phyloP scores from a whole-genome alignment of 2,797 vertebrate genomes.

The Sciurus carolinensis region DNA sequence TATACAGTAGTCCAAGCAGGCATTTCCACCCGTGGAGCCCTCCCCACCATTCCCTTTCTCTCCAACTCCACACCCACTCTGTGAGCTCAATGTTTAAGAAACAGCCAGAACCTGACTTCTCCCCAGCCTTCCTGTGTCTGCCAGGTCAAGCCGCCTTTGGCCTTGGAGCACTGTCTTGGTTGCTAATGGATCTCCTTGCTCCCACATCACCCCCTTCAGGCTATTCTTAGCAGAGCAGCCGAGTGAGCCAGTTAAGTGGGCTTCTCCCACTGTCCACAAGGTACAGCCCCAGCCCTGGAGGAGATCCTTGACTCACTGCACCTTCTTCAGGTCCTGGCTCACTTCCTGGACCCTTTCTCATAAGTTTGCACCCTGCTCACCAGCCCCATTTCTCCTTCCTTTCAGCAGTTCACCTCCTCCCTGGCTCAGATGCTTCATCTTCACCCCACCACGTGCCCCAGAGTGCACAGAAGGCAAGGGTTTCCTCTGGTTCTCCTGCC shows the following conservation, averaged over 20 bases:
- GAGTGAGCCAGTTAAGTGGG: neutral
- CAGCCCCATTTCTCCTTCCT: neutral
- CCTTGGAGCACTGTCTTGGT: neutral
- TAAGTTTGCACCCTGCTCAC: neutral
- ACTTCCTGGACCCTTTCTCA: neutral
- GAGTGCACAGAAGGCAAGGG: neutral
- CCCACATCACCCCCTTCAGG: fast-evolving
- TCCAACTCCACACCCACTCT: neutral
- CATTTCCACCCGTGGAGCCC: neutral
- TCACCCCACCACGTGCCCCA: neutral
- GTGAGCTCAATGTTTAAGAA: neutral
- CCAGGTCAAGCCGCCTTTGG: neutral
- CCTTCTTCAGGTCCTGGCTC: neutral
- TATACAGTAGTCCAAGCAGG: neutral
- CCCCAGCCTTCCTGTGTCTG: neutral
- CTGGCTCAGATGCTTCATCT: neutral
- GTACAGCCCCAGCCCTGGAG: neutral
- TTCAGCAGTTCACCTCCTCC: neutral
- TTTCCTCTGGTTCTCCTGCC: neutral
- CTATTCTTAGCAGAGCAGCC: neutral
- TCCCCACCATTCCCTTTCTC: neutral
- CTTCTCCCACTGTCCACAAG: neutral
- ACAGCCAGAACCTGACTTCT: neutral
- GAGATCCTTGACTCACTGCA: neutral
- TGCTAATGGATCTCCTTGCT: neutral